Conservation (phyloP, 2,888 invertebrate genomes). For the Zaprionus lineosus region DNA sequence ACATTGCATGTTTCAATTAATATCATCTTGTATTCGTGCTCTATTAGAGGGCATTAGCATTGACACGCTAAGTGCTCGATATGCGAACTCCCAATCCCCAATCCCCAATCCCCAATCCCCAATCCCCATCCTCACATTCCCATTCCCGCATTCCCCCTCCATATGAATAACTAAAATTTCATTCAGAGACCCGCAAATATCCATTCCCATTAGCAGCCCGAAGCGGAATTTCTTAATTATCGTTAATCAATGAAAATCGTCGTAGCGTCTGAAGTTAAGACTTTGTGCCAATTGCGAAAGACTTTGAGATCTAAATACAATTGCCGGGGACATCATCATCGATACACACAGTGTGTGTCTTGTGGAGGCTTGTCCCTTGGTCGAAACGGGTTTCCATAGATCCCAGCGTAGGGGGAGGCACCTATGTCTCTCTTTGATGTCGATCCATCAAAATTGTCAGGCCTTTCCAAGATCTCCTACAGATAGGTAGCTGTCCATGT, state of each 20-base stretch:
- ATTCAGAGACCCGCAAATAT: constrained; percentile 34
- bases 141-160: too few species aligned
- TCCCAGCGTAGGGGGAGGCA: too few species aligned
- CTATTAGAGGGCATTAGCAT: constrained; percentile 65
- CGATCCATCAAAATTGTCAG: constrained; percentile 46
- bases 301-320: constrained; percentile 17
- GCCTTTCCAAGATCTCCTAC: too few species aligned
- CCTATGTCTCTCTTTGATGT: too few species aligned
- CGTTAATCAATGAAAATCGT: constrained; percentile 51
- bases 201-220: constrained; percentile 36
- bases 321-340: too few species aligned
- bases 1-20: constrained; percentile 70
- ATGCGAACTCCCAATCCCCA: constrained; percentile 31
- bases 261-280: constrained; percentile 5
- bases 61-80: constrained; percentile 55
- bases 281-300: constrained; percentile 47
- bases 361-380: constrained; percentile 38
- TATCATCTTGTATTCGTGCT: constrained; percentile 48
- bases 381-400: constrained; percentile 31
- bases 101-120: not conserved
- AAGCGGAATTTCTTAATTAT: constrained; percentile 56
- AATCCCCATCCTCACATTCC: not conserved
- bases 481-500: too few species aligned
- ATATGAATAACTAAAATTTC: constrained; percentile 9
- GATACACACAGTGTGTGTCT: not conserved